Base-by-base conservation (phyloP, 2,888 invertebrate species). In the Acleris cristana region DNA sequence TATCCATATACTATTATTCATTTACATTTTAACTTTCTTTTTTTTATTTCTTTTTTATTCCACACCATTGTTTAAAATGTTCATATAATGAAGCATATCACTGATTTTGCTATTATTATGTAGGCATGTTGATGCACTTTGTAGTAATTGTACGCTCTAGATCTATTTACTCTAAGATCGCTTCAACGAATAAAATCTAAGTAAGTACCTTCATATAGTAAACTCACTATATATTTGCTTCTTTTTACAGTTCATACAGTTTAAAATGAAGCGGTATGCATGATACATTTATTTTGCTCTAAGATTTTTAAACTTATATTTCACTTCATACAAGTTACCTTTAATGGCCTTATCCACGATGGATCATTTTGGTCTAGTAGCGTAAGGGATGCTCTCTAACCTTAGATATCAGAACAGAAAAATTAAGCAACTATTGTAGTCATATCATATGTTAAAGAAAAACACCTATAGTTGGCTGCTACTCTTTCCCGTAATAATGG, bases 1-100 rank as follows among this genome's bases (percentile, higher is more conserved):
- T 76, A 88, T 85, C 84, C 84, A 89, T 89, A 34, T 90, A 89
- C 88, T 87, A 87, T 87, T 87, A 90, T 90, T 91, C 87, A 90
- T 90, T 86, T 81, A 85, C 80, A 83, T 87, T 34, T 87, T 85
- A 70, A 77, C 84, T 79, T 74, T 77, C 3, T 34, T 34, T 34
- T 34, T 23, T 87, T 89, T 81, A 80, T 86, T 86, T 86, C 68
- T 78, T 86, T 83, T 89, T 89, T 85, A 80, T 81, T 77, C 78
- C 85, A 86, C 87, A 77, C 85, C 77, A 75, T 78, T 73, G 62
- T 79, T 79, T 76, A 64, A 60, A 77, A 78, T 77, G 72, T 74
- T 76, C 79, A 79, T 82, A 74, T 77, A 79, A 79, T 79, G 74
- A 81, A 79, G 81, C 74, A 76, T 74, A 80, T 74, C 82, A 86